Conservation (phyloP, 2,113 vertebrate genomes). For the Rhinopomastus cyanomelas region DNA sequence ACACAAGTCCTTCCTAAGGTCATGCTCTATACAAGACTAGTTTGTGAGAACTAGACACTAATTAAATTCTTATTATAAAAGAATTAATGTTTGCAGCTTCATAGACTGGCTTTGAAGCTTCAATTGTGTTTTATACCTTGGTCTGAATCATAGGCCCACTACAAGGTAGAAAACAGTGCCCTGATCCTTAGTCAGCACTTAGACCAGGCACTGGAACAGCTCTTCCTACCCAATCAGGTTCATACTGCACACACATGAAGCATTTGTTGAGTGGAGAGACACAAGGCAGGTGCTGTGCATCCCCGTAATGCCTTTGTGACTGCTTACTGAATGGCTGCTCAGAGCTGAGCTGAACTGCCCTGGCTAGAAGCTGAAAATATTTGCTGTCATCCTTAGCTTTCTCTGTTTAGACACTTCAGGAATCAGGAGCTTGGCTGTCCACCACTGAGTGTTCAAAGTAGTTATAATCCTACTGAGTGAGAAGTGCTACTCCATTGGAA, state of each 20-base stretch:
- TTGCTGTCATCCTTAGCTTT: neutral
- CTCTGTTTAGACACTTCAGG: neutral
- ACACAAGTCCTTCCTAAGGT: neutral
- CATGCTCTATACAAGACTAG: neutral
- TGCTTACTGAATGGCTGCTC: neutral
- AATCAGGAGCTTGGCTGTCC: neutral
- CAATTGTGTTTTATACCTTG: neutral
- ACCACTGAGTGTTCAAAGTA: neutral
- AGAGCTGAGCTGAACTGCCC: neutral
- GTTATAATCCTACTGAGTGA: neutral
- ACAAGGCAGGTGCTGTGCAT: neutral
- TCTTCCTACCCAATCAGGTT: neutral
- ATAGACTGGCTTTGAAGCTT: neutral
- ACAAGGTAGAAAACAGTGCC: neutral
- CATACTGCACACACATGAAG: neutral
- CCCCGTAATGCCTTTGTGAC: neutral
- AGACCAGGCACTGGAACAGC: neutral
- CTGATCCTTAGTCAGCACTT: neutral
- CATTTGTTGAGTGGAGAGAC: neutral
- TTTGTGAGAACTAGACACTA: neutral
- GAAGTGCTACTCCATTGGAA: neutral
- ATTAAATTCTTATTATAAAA: neutral
- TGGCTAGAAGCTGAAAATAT: neutral
- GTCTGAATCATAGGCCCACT: neutral
- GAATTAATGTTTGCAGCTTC: neutral